Evolutionary conservation across 2,113 vertebrate genomes (phyloP).

Genomic region (Bos javanicus): DNA sequence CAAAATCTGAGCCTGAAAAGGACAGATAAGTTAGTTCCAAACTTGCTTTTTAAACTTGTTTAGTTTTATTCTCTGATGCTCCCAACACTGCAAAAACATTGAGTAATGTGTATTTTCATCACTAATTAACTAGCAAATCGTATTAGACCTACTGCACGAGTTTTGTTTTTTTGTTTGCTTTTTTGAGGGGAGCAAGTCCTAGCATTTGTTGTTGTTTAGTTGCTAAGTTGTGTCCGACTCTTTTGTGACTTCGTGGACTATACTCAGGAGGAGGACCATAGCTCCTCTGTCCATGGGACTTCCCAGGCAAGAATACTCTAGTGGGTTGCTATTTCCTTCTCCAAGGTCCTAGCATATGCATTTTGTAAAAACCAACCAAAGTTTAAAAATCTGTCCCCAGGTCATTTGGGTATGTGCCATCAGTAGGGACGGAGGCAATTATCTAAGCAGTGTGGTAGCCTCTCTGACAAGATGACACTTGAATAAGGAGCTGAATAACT

Average conservation of each 20-base stretch:
- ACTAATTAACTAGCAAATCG: neutral
- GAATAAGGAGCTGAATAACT: neutral
- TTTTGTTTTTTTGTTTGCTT: neutral
- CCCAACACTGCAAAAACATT: neutral
- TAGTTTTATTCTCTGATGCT: neutral
- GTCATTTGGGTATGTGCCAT: neutral
- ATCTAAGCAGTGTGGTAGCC: neutral
- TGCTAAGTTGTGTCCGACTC: neutral
- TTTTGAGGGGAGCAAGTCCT: neutral
- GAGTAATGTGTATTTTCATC: neutral
- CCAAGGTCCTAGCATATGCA: neutral
- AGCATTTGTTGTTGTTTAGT: neutral
- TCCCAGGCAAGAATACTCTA: neutral
- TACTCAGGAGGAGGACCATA: neutral
- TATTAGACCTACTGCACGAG: neutral
- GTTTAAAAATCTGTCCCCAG: neutral
- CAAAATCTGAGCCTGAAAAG: neutral
- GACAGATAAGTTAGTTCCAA: neutral
- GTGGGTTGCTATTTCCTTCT: neutral
- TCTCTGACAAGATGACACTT: neutral
- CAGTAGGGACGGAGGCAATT: neutral
- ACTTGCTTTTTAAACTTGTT: conserved; percentile 32
- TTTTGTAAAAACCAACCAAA: neutral
- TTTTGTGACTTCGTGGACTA: neutral
- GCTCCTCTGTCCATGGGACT: neutral